These are phyloP conservation scores for Microctenopoma steveboyesi DNA, from an alignment of 2,797 vertebrate genomes.

Conservation along the genomic window DNA sequence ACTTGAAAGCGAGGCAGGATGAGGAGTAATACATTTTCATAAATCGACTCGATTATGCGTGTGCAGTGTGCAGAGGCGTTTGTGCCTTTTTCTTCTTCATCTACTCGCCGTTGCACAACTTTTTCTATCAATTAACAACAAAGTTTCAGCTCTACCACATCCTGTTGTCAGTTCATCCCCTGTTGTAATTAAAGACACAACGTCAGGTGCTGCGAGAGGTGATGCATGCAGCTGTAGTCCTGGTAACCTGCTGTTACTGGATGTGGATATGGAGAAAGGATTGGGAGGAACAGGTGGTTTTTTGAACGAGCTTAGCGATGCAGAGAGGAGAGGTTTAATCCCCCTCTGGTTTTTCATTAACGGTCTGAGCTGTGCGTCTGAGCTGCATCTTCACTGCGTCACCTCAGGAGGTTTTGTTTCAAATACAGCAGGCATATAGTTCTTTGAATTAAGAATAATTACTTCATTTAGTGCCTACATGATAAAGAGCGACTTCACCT, in stretches of 20 bases:
- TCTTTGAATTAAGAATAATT: neutral
- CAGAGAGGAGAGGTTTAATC: neutral
- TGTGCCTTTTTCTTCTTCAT: neutral
- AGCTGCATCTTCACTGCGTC: neutral
- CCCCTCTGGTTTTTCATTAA: neutral
- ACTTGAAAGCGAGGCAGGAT: neutral
- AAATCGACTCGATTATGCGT: neutral
- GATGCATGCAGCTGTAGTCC: conserved; percentile 9
- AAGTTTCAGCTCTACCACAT: conserved; percentile 9
- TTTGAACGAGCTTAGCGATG: neutral
- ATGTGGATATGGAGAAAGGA: neutral
- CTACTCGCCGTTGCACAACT: neutral
- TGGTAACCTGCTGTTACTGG: conserved; percentile 17
- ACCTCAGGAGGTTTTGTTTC: neutral
- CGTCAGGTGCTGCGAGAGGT: neutral
- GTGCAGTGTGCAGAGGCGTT: neutral
- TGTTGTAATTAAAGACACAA: neutral
- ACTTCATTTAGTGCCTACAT: neutral
- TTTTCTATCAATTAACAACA: neutral
- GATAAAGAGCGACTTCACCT: neutral
- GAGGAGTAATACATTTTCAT: conserved; percentile 1
- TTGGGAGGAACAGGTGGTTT: conserved; percentile 26
- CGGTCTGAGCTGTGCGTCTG: neutral
- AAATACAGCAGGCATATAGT: too few relatives aligned
- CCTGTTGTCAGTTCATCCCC: conserved; percentile 2